These are phyloP conservation scores for Xestoiulus laeticollis DNA, from an alignment of 2,888 invertebrate species.

Conservation along the genomic window DNA sequence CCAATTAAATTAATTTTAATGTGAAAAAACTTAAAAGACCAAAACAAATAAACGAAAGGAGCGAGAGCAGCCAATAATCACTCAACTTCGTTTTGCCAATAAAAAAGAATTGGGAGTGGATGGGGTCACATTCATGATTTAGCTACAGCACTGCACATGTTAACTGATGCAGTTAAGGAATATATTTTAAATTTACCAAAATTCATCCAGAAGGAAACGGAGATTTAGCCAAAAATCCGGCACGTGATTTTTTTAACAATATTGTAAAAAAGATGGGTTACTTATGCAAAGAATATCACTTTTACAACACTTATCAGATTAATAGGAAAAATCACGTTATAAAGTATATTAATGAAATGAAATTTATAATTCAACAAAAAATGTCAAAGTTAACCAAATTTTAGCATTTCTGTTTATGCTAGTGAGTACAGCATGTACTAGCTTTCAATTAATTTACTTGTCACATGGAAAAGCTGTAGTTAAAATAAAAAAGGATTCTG, in stretches of 20 bases:
- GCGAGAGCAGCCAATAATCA: background rate
- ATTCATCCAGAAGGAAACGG: too few relatives aligned
- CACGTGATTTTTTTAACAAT: too few relatives aligned
- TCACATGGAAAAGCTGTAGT: background rate
- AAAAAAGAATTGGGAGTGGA: background rate
- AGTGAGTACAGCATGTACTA: background rate
- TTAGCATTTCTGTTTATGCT: background rate
- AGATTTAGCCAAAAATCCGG: too few relatives aligned
- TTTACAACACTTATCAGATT: too few relatives aligned
- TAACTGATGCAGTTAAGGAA: background rate
- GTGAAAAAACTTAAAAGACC: background rate
- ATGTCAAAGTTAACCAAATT: background rate
- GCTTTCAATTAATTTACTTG: background rate
- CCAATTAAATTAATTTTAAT: slow-evolving; percentile 8
- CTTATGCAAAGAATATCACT: too few relatives aligned
- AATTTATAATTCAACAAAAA: background rate
- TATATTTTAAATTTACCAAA: too few relatives aligned
- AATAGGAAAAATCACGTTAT: too few relatives aligned
- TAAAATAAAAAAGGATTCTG: background rate
- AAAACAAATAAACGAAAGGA: background rate
- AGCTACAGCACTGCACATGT: background rate
- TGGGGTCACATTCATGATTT: background rate
- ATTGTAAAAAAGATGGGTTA: too few relatives aligned
- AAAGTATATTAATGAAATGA: too few relatives aligned
- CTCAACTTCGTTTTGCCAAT: background rate